Evolutionary conservation across 2,888 invertebrate genomes (phyloP), one percentile per base, ranked within the genome.

Genomic region (Thumatha senex): DNA sequence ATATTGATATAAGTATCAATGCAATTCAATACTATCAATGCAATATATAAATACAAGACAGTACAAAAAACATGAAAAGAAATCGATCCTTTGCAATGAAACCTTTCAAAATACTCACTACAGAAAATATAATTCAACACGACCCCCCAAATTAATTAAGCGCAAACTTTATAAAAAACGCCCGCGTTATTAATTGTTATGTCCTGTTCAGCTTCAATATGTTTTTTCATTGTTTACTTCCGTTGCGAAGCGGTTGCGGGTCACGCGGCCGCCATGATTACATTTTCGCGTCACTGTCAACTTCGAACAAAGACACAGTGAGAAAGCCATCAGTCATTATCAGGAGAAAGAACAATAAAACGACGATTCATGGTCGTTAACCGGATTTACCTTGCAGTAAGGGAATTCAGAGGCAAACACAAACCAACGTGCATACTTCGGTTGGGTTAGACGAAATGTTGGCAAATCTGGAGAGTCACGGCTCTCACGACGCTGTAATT

Each of bases 271-370:
- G 70, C 76, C 76, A 77, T 88, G 88, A 89, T 90, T 89, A 89
- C 84, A 84, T 86, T 88, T 86, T 80, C 86, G 72, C 83, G 84
- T 86, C 85, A 83, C 76, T 81, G 86, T 86, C 86, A 80, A 78
- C 76, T 71, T 65, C 72, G 78, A 85, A 89, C 89, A 89, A 89
- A 88, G 89, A 88, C 84, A 83, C 75, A 74, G 70, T 67, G 82
- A 77, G 80, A 83, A 84, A 88, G 81, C 80, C 88, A 89, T 89
- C 88, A 84, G 80, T 88, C 90, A 90, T 89, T 90, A 90, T 82
- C 87, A 84, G 78, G 70, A 75, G 74, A 75, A 78, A 80, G 85
- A 86, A 89, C 86, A 89, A 90, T 89, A 80, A 84, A 89, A 78
- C 69, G 61, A 72, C 83, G 65, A 84, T 80, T 90, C 89, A 90